These are phyloP conservation scores for Phasianus colchicus DNA, from an alignment of 2,113 vertebrate genomes.

Conservation along the genomic window DNA sequence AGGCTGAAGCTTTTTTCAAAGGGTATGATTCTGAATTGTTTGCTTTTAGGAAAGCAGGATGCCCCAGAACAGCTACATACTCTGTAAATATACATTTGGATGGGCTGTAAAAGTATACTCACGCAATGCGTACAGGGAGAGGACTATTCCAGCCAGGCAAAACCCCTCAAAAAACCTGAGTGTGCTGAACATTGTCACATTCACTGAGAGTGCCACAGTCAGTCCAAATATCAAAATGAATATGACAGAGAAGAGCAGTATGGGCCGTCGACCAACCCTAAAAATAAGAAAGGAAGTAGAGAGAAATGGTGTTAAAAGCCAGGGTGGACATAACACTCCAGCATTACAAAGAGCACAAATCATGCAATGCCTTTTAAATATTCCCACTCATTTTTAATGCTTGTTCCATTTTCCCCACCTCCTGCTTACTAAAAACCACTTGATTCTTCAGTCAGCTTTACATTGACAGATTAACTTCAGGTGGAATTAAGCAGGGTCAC, in stretches of 20 bases:
- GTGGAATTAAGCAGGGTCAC: background rate
- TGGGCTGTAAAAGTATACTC: slow-evolving; percentile 73
- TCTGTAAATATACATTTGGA: background rate
- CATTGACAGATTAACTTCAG: background rate
- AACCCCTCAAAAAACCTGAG: slow-evolving; percentile 98
- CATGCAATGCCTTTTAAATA: background rate
- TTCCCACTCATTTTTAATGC: background rate
- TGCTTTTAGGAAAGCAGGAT: background rate
- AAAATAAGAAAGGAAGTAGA: background rate
- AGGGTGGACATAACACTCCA: background rate
- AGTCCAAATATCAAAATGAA: slow-evolving; percentile 95
- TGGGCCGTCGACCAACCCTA: slow-evolving; percentile 93
- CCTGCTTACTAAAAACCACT: background rate
- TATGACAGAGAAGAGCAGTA: slow-evolving; percentile 90
- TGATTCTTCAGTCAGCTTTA: background rate
- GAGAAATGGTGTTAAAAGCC: slow-evolving; percentile 26
- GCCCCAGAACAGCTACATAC: background rate
- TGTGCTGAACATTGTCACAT: slow-evolving; percentile 98
- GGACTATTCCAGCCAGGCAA: slow-evolving; percentile 93
- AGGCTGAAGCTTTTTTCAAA: background rate
- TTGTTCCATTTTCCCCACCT: background rate
- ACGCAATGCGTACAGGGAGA: slow-evolving; percentile 93
- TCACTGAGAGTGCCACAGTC: slow-evolving; percentile 93
- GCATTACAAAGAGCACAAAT: background rate
- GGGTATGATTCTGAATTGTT: background rate